Base-by-base conservation (phyloP, 2,797 vertebrate genomes). In the Scolopax bukidnonensis region DNA sequence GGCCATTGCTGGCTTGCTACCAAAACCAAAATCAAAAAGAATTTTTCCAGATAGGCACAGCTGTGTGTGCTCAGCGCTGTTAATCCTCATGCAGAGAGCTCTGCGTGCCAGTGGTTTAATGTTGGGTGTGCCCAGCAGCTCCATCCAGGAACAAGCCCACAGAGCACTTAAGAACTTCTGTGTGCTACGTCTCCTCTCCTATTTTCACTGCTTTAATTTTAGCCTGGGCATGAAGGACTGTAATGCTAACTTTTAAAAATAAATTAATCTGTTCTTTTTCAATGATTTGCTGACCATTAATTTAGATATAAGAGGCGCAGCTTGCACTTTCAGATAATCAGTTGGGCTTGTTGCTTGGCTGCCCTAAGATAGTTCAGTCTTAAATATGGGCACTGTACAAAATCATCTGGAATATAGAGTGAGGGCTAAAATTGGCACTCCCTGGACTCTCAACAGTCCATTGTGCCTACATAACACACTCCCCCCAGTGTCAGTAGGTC, bases 21-120 rank as follows among this genome's bases (percentile, higher is more conserved):
- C 84, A 95, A 93, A 69, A 40, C 53, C 59, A 38, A 48, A 92
- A 93, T 92, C 82, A 64, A 91, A 87, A 51, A 1, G 75, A 41
- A 40, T 87, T 92, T 93, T 87, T 84, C 84, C 87, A 83, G 91
- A 80, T 67, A 61, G 74, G 78, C 56, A 13, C 93, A 91, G 93
- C 89, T 93, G 89, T 80, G 73, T 73, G 45, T 43, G 53, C 24
- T 10, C 56, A 7, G 47, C 1, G 15, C 53, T 47, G 74, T 28
- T 89, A 71, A 87, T 80, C 75, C 78, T 80, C 79, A 33, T 0
- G 0, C 68, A 28, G 1, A 80, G 61, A n/a, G 38, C 2, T 0
- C 45, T 68, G 78, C 50, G 4, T 93, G 91, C 84, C 86, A 45
- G 30, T n/a, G 80, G 20, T 50, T 94, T 87, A 30, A 12, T 33